Evolutionary conservation across 2,888 invertebrate genomes (phyloP).

Genomic region (Acanthosepion esculentum): DNA sequence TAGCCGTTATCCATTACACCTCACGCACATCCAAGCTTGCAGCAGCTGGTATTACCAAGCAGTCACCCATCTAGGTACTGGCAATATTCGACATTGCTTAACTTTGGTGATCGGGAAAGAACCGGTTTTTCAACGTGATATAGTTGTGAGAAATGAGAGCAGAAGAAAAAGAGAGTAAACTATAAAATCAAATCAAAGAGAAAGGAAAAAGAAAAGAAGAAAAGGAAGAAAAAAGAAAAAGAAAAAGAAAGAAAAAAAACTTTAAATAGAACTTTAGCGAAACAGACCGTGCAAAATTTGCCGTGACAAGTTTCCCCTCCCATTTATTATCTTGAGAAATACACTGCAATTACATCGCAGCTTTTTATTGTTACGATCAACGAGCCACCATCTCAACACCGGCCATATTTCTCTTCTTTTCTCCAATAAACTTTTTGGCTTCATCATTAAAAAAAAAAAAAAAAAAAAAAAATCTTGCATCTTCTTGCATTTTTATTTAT

Average conservation of each 20-base stretch:
- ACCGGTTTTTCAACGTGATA: no score
- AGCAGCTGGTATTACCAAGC: no score
- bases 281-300: not conserved
- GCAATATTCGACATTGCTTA: no score
- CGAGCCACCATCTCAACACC: not conserved
- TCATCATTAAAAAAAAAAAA: not conserved
- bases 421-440: not conserved
- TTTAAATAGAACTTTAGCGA: not conserved
- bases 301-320: not conserved
- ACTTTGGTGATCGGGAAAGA: no score
- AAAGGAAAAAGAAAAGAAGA: no score
- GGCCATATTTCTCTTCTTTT: not conserved
- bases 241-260: not conserved
- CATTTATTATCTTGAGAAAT: not conserved
- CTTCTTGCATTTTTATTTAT: not conserved
- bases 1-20: no score
- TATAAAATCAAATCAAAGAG: no score
- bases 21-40: no score
- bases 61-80: no score
- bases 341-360: not conserved
- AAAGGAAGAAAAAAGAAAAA: not conserved
- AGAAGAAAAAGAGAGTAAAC: no score
- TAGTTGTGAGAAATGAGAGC: no score
- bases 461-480: not conserved
- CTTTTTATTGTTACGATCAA: not conserved